These are phyloP conservation scores for Eurytoma adleriae DNA, from an alignment of 2,888 invertebrate genomes.

Conservation along the genomic window DNA sequence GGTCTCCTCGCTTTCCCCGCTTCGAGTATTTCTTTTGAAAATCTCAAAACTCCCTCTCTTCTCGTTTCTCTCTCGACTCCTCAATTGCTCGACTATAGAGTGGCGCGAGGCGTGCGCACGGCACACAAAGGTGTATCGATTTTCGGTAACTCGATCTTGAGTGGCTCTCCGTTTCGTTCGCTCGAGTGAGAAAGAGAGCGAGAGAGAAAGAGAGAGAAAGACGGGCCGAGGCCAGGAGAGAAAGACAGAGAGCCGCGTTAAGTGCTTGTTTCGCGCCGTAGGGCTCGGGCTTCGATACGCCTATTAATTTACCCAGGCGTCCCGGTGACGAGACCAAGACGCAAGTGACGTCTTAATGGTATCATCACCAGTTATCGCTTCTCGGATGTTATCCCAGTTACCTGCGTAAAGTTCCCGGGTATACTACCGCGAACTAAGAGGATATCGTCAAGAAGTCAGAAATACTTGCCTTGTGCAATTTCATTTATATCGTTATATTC, in stretches of 20 bases:
- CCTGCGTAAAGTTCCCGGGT: no score
- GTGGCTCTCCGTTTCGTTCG: conserved; percentile 70
- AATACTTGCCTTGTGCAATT: no score
- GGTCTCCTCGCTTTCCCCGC: not conserved
- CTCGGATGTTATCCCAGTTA: no score
- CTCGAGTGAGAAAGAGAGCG: not conserved
- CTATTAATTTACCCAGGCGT: conserved; percentile 71
- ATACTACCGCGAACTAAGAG: no score
- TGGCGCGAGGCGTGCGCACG: conserved; percentile 7
- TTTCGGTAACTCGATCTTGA: conserved; percentile 75
- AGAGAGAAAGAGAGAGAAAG: conserved; percentile 37
- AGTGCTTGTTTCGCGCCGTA: conserved; percentile 73
- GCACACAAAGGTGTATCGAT: conserved; percentile 70
- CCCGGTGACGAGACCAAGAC: conserved; percentile 20
- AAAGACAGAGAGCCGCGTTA: conserved; percentile 64
- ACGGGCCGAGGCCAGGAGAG: no score
- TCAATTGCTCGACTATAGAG: not conserved
- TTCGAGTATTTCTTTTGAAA: conserved; percentile 49
- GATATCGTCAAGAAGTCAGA: no score
- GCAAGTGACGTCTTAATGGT: conserved; percentile 51
- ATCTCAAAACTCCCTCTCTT: conserved; percentile 40
- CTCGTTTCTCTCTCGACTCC: not conserved
- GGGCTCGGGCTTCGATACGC: conserved; percentile 64
- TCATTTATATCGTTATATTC: no score
- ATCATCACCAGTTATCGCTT: conserved; percentile 34